These are phyloP conservation scores for Synergus itoensis DNA, from an alignment of 2,888 invertebrate genomes.

Conservation along the genomic window DNA sequence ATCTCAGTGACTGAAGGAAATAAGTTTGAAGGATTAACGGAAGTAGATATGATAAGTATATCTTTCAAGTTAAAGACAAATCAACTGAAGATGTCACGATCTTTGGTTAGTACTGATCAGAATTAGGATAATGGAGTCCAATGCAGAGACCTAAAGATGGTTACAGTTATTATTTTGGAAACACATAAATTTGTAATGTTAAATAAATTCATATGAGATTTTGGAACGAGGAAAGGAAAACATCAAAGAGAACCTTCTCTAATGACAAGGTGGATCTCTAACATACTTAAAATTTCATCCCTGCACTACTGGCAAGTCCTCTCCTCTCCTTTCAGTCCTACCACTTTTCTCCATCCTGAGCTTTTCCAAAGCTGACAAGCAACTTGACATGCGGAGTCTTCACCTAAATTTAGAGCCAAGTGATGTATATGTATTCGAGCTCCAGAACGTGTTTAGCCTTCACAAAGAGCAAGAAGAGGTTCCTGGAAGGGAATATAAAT, in stretches of 20 bases:
- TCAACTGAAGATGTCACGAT: no score
- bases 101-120: no score
- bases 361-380: slow-evolving; percentile 54
- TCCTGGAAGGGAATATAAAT: slow-evolving; percentile 14
- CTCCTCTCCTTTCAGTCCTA: slow-evolving; percentile 16
- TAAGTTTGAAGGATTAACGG: no score
- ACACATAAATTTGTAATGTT: no score
- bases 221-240: not conserved
- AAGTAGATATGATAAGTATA: no score
- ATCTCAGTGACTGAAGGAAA: no score
- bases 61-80: no score
- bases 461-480: slow-evolving; percentile 10
- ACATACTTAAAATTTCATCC: slow-evolving; percentile 22
- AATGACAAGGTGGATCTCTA: not conserved
- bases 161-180: no score
- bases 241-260: slow-evolving; percentile 22
- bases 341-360: slow-evolving; percentile 9
- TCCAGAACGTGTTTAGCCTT: slow-evolving; percentile 40
- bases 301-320: not conserved
- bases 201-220: not conserved
- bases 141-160: no score
- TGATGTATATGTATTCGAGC: slow-evolving; percentile 48
- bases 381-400: slow-evolving; percentile 49
- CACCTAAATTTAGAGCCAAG: slow-evolving; percentile 53
- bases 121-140: no score